A percentile compares a stretch with the other conserved stretches of the same genome.
Conservation (phyloP, 2,113 vertebrate species). For the Chiloscyllium plagiosum region DNA sequence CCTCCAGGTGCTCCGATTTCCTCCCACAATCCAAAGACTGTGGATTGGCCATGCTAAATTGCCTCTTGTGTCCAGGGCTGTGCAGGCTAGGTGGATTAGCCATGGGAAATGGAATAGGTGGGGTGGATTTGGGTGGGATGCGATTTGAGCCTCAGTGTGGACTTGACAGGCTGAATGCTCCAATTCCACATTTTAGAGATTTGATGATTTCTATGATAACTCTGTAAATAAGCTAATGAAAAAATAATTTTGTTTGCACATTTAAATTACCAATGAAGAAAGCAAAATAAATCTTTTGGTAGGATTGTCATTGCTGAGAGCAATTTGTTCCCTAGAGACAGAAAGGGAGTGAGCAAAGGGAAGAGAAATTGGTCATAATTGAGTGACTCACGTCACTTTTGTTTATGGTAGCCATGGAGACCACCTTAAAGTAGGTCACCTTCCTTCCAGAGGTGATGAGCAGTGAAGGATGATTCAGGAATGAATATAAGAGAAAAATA, state of each 20-base stretch:
- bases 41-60: too few relatives aligned
- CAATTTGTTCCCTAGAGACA: neutral
- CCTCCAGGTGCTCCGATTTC: too few relatives aligned
- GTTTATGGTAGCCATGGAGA: neutral
- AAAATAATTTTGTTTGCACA: neutral
- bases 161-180: too few relatives aligned
- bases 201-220: neutral
- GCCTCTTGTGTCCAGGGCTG: too few relatives aligned
- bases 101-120: neutral
- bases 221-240: neutral
- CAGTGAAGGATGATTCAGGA: neutral
- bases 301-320: neutral
- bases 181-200: too few relatives aligned
- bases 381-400: neutral
- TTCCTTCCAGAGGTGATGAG: neutral
- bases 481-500: neutral
- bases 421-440: neutral
- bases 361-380: neutral
- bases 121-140: too few relatives aligned
- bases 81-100: too few relatives aligned
- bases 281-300: neutral
- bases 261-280: neutral
- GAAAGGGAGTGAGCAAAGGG: neutral
- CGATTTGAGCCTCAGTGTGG: too few relatives aligned
- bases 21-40: too few relatives aligned